Evolutionary conservation across 2,797 vertebrate genomes (phyloP).

Genomic region (Syndactyla subalaris): DNA sequence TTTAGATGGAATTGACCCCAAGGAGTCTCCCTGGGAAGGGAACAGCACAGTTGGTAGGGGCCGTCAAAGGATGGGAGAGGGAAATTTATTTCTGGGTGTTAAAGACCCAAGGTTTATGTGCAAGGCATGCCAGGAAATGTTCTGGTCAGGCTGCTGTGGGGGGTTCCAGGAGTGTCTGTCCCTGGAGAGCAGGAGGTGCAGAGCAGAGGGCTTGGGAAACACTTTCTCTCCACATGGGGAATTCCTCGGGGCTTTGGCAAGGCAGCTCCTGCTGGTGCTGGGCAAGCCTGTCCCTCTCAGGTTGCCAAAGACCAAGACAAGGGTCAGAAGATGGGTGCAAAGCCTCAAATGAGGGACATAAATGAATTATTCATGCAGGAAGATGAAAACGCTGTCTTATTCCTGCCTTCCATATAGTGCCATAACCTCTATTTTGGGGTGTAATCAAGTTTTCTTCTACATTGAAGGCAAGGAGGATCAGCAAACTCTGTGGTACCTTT

Average conservation of each 20-base stretch:
- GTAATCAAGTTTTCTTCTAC: not conserved
- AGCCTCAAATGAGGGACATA: not conserved
- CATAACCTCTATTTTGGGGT: not conserved
- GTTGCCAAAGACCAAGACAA: not conserved
- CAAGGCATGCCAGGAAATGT: accelerated
- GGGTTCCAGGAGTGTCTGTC: not conserved
- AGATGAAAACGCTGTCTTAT: not conserved
- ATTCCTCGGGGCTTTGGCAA: not conserved
- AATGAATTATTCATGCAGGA: not conserved
- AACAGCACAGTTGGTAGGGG: accelerated
- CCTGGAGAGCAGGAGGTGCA: not conserved
- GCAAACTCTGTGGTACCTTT: not conserved
- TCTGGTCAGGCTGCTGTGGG: not conserved
- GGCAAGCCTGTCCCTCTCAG: not conserved
- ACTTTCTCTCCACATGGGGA: not conserved
- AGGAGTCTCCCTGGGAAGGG: not conserved
- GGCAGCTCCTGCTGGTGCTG: not conserved
- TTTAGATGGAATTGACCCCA: not conserved
- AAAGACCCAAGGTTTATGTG: not conserved
- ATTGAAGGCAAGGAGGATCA: not conserved
- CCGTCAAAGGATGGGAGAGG: not conserved
- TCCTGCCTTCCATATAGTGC: not conserved
- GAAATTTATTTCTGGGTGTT: not conserved
- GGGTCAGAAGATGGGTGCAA: not conserved
- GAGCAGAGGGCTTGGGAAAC: not conserved